These are phyloP conservation scores for Xestoiulus laeticollis DNA, from an alignment of 2,888 invertebrate genomes.

Conservation along the genomic window DNA sequence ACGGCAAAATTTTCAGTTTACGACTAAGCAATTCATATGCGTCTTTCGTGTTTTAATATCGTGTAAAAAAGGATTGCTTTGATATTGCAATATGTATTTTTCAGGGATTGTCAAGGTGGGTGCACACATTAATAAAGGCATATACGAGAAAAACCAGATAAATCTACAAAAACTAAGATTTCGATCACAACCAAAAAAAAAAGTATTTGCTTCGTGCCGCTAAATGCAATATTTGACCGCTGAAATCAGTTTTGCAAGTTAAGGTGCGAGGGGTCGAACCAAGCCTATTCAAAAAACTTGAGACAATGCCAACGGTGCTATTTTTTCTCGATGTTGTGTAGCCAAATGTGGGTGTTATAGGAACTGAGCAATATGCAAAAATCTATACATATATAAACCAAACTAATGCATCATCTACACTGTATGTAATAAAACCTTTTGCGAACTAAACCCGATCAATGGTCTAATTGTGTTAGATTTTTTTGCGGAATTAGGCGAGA, in stretches of 20 bases:
- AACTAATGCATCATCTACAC: constrained; percentile 2
- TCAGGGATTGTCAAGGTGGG: constrained; percentile 34
- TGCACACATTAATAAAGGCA: neutral
- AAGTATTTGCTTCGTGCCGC: neutral
- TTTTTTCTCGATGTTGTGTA: neutral
- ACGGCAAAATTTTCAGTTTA: neutral
- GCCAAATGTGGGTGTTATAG: constrained; percentile 4
- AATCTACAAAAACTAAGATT: neutral
- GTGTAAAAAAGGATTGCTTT: neutral
- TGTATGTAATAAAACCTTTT: constrained; percentile 37
- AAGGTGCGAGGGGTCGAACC: neutral
- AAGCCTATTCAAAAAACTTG: neutral
- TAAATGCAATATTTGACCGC: neutral
- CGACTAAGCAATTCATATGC: neutral
- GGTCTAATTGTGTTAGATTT: neutral
- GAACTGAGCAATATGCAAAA: constrained; percentile 28
- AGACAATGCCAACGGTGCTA: neutral
- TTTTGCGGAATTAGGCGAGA: neutral
- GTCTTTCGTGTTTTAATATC: neutral
- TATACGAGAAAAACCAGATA: neutral
- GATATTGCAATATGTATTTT: neutral
- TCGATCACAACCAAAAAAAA: neutral
- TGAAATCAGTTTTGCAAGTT: neutral
- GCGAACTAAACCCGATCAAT: neutral
- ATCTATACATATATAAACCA: constrained; percentile 18